A percentile compares a stretch with the other conserved stretches of the same genome.
Evolutionary conservation across 2,888 invertebrate genomes (phyloP).

Genomic region (Cinara cedri): DNA sequence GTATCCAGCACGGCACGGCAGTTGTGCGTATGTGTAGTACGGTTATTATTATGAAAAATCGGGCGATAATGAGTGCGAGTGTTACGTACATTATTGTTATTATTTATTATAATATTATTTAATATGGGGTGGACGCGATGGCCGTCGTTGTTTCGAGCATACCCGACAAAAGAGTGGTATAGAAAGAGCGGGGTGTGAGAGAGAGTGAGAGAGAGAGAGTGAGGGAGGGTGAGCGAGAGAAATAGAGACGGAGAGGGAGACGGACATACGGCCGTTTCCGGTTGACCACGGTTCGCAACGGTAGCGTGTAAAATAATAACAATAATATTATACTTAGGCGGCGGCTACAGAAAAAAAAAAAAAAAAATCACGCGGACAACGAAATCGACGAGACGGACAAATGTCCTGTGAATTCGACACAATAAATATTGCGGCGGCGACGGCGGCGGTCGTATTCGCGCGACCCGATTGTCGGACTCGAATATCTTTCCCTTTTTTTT

Average conservation of each 20-base stretch:
- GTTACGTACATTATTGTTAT: constrained; percentile 10
- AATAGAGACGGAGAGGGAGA: background rate
- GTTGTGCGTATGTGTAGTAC: constrained; percentile 17
- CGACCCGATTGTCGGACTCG: no score
- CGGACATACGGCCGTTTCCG: constrained; percentile 22
- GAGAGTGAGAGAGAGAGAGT: background rate
- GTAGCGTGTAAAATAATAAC: no score
- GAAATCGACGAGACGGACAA: constrained; percentile 14
- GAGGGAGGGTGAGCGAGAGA: background rate
- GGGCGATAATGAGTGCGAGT: constrained; percentile 48
- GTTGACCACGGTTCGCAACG: constrained; percentile 45
- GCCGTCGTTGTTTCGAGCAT: constrained; percentile 31
- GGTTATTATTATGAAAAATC: constrained; percentile 29
- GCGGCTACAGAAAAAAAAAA: no score
- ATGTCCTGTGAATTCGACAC: constrained; percentile 9
- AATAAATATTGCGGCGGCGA: no score
- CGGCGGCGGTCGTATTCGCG: no score
- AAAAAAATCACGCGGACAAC: background rate
- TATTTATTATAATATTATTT: background rate
- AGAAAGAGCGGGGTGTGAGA: background rate
- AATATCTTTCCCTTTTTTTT: no score
- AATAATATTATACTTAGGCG: no score
- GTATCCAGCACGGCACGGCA: no score
- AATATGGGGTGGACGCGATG: constrained; percentile 15
- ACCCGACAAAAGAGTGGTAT: background rate